Percentiles rank a stretch among this genome's conserved stretches.
Conservation (phyloP, 2,888 invertebrate genomes). For the Venusia cambrica region DNA sequence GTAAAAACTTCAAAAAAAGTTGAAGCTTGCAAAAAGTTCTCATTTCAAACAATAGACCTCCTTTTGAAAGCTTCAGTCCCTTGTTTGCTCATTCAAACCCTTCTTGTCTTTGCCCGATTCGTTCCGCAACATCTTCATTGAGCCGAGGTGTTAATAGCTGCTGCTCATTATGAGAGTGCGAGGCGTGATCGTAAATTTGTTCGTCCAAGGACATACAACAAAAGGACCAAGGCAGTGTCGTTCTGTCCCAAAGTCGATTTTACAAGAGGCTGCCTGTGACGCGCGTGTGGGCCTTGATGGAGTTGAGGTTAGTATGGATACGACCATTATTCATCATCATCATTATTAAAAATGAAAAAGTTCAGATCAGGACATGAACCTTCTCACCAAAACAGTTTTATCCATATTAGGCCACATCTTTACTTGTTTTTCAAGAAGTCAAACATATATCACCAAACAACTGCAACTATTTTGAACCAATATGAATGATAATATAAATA, state of each 20-base stretch:
- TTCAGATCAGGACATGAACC: too few relatives aligned
- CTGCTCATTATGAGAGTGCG: constrained; percentile 60
- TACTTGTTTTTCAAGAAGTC: too few relatives aligned
- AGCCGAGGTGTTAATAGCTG: constrained; percentile 73
- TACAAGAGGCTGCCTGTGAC: constrained; percentile 71
- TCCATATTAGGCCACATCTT: too few relatives aligned
- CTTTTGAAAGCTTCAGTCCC: constrained; percentile 4
- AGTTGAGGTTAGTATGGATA: constrained; percentile 44
- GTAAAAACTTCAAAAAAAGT: neutral
- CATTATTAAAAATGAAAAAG: too few relatives aligned
- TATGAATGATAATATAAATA: too few relatives aligned
- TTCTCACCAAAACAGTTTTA: too few relatives aligned
- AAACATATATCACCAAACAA: too few relatives aligned
- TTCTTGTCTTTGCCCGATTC: constrained; percentile 18
- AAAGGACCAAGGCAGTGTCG: constrained; percentile 69
- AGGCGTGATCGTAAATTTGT: constrained; percentile 73
- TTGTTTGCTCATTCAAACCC: constrained; percentile 22
- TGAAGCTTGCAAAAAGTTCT: neutral
- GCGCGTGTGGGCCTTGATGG: constrained; percentile 69
- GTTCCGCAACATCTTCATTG: constrained; percentile 60
- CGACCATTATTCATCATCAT: too few relatives aligned
- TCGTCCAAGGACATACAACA: constrained; percentile 67
- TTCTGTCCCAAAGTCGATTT: constrained; percentile 72
- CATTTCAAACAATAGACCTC: neutral
- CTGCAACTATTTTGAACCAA: too few relatives aligned